A percentile compares a stretch with the other conserved stretches of the same genome.
These are phyloP conservation scores for Drosophila takahashii DNA, from an alignment of 1,140 invertebrate species.

Conservation along the genomic window DNA sequence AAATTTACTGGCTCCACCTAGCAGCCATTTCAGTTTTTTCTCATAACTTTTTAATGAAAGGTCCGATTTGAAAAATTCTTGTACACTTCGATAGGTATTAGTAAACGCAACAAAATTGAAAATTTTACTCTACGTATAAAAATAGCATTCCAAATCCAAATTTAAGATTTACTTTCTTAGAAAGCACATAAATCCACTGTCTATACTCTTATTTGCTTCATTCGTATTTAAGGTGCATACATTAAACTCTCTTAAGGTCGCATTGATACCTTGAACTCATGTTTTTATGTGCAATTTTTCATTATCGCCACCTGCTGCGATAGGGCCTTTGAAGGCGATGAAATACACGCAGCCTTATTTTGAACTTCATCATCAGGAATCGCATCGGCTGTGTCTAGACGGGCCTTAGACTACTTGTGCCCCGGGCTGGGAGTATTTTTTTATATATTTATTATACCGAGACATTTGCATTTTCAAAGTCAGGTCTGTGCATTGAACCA, in stretches of 20 bases:
- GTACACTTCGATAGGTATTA: no score
- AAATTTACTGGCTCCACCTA: no score
- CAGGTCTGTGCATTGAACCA: constrained; percentile 62
- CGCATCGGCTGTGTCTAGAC: constrained; percentile 58
- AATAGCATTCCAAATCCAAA: no score
- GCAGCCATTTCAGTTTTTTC: no score
- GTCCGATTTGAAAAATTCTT: no score
- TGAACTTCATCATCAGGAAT: constrained; percentile 24
- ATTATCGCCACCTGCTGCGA: constrained; percentile 63
- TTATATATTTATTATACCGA: constrained; percentile 28
- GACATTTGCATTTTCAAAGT: constrained; percentile 59
- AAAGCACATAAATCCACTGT: no score
- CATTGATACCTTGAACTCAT: constrained; percentile 34
- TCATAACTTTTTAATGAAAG: no score
- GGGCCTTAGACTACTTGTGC: constrained; percentile 51
- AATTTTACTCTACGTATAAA: no score
- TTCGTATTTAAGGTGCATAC: background rate
- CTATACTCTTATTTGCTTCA: background rate
- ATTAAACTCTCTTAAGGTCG: constrained; percentile 3
- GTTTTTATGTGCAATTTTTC: constrained; percentile 55
- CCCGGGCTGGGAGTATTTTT: constrained; percentile 6
- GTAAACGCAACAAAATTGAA: no score
- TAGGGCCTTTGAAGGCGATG: constrained; percentile 19
- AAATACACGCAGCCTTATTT: constrained; percentile 23
- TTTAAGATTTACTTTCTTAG: no score